Conservation (phyloP, 2,113 vertebrate species). For the Indicator indicator region DNA sequence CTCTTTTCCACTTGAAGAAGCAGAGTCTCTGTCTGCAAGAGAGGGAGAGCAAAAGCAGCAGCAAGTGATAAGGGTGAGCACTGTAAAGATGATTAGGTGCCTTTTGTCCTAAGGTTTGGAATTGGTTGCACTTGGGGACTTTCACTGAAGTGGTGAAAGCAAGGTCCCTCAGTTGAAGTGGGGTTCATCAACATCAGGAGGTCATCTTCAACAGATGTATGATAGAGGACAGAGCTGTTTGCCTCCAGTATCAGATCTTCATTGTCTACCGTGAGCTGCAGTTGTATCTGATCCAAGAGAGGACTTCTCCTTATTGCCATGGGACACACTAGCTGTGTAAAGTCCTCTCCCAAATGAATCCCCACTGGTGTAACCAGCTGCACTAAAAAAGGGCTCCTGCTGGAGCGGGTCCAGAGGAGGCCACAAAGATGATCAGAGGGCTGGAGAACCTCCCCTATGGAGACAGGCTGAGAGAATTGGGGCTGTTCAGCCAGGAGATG, state of each 20-base stretch:
- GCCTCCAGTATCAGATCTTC: neutral
- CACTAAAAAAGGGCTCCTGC: neutral
- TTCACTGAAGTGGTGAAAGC: neutral
- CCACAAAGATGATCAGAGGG: no score
- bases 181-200: neutral
- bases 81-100: neutral
- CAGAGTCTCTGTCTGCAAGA: slow-evolving; percentile 65
- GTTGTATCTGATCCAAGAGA: neutral
- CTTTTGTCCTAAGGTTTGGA: neutral
- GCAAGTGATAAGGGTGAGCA: neutral
- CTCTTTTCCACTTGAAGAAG: slow-evolving; percentile 71
- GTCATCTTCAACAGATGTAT: neutral
- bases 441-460: no score
- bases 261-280: neutral
- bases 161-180: neutral
- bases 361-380: neutral
- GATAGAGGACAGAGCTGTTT: neutral
- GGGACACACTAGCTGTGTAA: neutral
- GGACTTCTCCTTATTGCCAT: neutral
- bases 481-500: no score
- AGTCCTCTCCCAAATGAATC: neutral
- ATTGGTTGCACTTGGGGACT: neutral
- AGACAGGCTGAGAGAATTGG: no score
- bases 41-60: neutral
- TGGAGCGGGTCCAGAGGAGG: no score